These are phyloP conservation scores for Drosophila asahinai DNA, from an alignment of 1,140 invertebrate species.

Conservation along the genomic window DNA sequence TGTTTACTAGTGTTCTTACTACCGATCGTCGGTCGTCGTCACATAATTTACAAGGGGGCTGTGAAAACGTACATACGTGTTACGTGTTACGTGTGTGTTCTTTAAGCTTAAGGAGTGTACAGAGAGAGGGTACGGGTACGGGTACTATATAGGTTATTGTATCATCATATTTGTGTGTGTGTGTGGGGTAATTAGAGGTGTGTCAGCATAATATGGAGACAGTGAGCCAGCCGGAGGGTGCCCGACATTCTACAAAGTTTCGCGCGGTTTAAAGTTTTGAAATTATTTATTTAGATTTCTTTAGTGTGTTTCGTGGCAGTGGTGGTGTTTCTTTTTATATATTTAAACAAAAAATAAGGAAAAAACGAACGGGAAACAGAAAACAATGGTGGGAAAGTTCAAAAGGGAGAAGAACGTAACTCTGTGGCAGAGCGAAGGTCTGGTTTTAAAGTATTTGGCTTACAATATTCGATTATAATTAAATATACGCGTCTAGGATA, in stretches of 20 bases:
- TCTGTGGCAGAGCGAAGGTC: slow-evolving; percentile 45
- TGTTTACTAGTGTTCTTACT: slow-evolving; percentile 52
- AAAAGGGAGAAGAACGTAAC: slow-evolving; percentile 16
- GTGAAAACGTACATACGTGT: slow-evolving; percentile 52
- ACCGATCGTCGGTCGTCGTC: slow-evolving; percentile 51
- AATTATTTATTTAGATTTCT: slow-evolving; percentile 14
- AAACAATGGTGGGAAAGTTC: slow-evolving; percentile 11
- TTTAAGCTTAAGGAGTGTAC: slow-evolving; percentile 75
- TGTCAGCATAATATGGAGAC: slow-evolving; percentile 40
- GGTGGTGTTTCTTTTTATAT: slow-evolving; percentile 16
- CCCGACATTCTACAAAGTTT: slow-evolving; percentile 72
- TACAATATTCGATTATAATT: slow-evolving; percentile 80
- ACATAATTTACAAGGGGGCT: slow-evolving; percentile 77
- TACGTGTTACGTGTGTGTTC: background rate
- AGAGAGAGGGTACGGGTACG: slow-evolving; percentile 39
- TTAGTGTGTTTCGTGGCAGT: slow-evolving; percentile 51
- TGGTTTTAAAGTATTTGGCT: slow-evolving; percentile 78
- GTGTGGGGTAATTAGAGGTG: slow-evolving; percentile 40
- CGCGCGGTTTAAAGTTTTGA: slow-evolving; percentile 1
- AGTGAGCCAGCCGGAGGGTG: slow-evolving; percentile 8
- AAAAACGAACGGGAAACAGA: slow-evolving; percentile 3
- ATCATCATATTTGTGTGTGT: slow-evolving; percentile 37
- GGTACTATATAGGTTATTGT: slow-evolving; percentile 46
- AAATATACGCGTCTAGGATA: slow-evolving; percentile 69
- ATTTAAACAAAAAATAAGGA: background rate